Base-by-base conservation (phyloP, 2,888 invertebrate genomes). In the Clanis bilineata region DNA sequence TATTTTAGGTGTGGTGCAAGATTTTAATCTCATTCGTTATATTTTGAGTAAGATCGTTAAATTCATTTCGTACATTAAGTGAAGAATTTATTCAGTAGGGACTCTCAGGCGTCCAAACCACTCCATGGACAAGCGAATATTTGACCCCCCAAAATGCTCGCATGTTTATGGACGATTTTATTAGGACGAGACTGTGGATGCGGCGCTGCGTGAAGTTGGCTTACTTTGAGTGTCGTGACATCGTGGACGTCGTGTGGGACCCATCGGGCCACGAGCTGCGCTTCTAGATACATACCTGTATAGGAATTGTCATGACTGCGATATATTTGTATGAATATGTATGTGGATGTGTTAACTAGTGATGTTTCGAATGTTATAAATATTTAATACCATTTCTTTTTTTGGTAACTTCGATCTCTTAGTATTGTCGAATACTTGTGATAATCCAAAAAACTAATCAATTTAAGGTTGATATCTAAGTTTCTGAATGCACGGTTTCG, bases 151-250 rank as follows among this genome's bases (percentile, higher is more conserved):
- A 18, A n/a, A 45, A 59, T 18, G 70, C 66, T 73, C 56, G 71
- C 72, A 72, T 79, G 74, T 70, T 79, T 72, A 81, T 69, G 76
- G 71, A 73, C 76, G 72, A 68, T 79, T 77, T 74, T 79, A 68
- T 73, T 88, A 90, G 98, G 98, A 98, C 92, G 98, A 98, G 95
- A 97, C 97, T 82, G 96, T 98, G 93, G 97, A 98, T 93, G 96
- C 96, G 84, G 97, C 97, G 86, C 96, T 98, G 86, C 96, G 96
- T 88, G 98, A 98, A 92, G 97, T 98, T 94, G 98, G 98, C 87
- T 95, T 98, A 85, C 96, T 97, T 87, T 98, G 95, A 88, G 70
- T 63, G 62, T 62, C 67, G 58, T 58, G 43, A 39, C 61, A 62
- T 55, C 59, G 62, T 63, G 62, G 51, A 61, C 64, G 43, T 45